phyloP scores from a whole-genome alignment of 2,113 vertebrate species.

The Apodemus sylvaticus region DNA sequence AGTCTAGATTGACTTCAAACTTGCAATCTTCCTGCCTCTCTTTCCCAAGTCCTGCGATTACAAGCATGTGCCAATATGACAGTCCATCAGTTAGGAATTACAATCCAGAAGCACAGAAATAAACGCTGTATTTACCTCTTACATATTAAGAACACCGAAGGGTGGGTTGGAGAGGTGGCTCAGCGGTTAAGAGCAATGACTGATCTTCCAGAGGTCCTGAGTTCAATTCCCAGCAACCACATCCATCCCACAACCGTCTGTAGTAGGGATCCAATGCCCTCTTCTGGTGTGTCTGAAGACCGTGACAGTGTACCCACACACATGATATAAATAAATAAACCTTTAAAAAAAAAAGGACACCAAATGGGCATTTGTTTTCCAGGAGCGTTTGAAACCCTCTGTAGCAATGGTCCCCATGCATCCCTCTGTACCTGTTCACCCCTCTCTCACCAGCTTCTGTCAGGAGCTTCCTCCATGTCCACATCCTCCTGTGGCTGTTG shows the following conservation, averaged over 20 bases:
- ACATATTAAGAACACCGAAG: neutral
- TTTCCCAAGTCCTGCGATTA: neutral
- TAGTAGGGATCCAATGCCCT: no score
- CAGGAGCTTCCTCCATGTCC: neutral
- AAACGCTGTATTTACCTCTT: neutral
- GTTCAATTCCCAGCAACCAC: no score
- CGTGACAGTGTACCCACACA: no score
- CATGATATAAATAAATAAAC: no score
- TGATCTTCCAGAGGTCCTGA: no score
- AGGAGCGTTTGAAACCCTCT: neutral
- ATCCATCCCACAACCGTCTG: no score
- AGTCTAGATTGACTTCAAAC: neutral
- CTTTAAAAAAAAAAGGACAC: no score
- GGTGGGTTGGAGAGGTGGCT: neutral
- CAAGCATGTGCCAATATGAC: neutral
- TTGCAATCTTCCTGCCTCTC: neutral
- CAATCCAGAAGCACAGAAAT: neutral
- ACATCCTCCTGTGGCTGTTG: neutral
- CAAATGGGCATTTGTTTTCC: neutral
- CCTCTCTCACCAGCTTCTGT: neutral
- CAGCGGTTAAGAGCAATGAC: no score
- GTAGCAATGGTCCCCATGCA: no score
- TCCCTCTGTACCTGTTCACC: rapidly evolving
- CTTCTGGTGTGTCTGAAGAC: no score
- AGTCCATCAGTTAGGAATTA: neutral